Conservation (phyloP, 2,888 invertebrate genomes). For the Isoperla grammatica region DNA sequence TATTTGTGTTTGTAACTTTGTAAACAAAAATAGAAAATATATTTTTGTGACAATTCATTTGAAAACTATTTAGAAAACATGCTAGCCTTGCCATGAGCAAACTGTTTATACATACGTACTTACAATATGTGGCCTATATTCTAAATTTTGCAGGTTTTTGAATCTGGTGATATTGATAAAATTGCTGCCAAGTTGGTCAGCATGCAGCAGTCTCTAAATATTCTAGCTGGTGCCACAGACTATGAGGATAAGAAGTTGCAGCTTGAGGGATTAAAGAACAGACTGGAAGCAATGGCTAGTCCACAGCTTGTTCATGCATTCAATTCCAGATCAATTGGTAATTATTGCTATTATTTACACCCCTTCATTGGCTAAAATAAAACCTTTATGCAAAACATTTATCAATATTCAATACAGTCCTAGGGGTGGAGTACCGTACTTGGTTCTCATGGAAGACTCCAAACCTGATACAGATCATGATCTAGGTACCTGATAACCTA, state of each 20-base stretch:
- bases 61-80: no score
- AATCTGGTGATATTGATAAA: conserved; percentile 52
- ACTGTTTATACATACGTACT: background rate
- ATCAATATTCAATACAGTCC: no score
- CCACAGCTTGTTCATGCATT: conserved; percentile 84
- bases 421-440: background rate
- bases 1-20: no score
- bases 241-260: conserved; percentile 70
- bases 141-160: conserved; percentile 51
- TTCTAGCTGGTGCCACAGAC: conserved; percentile 60
- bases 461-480: no score
- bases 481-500: no score
- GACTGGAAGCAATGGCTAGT: conserved; percentile 85
- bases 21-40: no score
- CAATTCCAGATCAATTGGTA: conserved; percentile 62
- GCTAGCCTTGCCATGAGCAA: no score
- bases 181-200: conserved; percentile 59
- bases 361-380: no score
- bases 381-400: no score
- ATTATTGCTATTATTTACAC: conserved; percentile 30
- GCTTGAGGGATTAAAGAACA: conserved; percentile 84
- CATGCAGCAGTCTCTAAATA: conserved; percentile 69
- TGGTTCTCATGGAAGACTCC: no score
- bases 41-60: no score
- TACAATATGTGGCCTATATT: background rate